Evolutionary conservation across 2,888 invertebrate genomes (phyloP).

Genomic region (Cactoblastis cactorum): DNA sequence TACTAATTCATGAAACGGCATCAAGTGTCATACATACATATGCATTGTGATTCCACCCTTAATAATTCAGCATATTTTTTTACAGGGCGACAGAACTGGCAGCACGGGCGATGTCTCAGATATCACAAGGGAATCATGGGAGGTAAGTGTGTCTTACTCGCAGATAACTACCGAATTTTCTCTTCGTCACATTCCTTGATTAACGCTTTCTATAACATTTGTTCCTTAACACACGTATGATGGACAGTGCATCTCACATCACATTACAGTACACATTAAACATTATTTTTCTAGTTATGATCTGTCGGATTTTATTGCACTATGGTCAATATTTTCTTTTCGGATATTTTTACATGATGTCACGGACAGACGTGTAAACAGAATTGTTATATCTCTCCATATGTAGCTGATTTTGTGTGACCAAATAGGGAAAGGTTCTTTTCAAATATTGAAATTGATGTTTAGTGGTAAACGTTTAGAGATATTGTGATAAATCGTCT

Average conservation of each 20-base stretch:
- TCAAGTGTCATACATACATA: too few species aligned
- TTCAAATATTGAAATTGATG: neutral
- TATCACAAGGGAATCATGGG: slow-evolving; percentile 94
- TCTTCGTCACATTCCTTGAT: slow-evolving; percentile 43
- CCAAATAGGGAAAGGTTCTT: neutral
- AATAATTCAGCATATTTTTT: slow-evolving; percentile 25
- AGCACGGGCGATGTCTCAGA: slow-evolving; percentile 88
- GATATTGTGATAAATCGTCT: neutral
- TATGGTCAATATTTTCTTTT: slow-evolving; percentile 26
- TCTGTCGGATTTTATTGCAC: slow-evolving; percentile 26
- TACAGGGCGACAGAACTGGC: slow-evolving; percentile 77
- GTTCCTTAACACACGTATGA: slow-evolving; percentile 50
- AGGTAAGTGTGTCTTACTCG: slow-evolving; percentile 82
- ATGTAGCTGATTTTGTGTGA: neutral
- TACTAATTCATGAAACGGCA: too few species aligned
- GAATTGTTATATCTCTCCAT: neutral
- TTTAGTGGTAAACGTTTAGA: slow-evolving; percentile 1
- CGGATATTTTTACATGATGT: neutral
- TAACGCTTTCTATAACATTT: slow-evolving; percentile 48
- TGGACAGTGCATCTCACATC: slow-evolving; percentile 57
- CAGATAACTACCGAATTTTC: slow-evolving; percentile 10
- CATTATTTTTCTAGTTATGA: slow-evolving; percentile 42
- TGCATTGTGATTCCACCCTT: neutral
- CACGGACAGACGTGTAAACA: neutral
- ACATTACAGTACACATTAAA: slow-evolving; percentile 73